Base-by-base conservation (phyloP, 2,113 vertebrate species). In the Grantiella picta region DNA sequence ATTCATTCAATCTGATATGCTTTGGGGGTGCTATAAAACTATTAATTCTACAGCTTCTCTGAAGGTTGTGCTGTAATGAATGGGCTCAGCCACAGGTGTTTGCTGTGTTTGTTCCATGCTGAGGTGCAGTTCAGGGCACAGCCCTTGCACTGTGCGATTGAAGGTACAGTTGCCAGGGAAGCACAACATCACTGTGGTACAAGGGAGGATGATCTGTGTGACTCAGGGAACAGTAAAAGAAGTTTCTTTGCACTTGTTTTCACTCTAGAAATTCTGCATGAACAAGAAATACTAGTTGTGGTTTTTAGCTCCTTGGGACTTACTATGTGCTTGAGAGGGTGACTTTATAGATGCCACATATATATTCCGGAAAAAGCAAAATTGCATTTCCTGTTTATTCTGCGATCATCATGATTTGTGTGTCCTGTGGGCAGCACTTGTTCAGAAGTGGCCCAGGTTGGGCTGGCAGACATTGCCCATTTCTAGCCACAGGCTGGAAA, bases 121-220 rank as follows among this genome's bases (percentile, higher is more conserved):
- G 27, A 61, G 56, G 38, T 29, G 25, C 69, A 54, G 25, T 3
- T 25, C 44, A 28, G 12, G 10, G 25, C 9, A 2, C 19, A 36
- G 50, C 38, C 56, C 0, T 0, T 18, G 40, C 35, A 7, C 52
- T 10, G 3, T 4, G 38, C 2, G 22, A 33, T 59, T 68, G 38
- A 28, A 35, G 29, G 36, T 22, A 2, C 29, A 52, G 70, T 9
- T 72, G 19, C 40, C 53, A 61, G 52, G 25, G 53, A 90, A 80
- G 53, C 8, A 76, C 59, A 69, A 71, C 5, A 7, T 71, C 49
- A 11, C 38, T 14, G n/a, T 31, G 75, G 57, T 33, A 50, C 54
- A 61, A n/a, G n/a, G 53, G 50, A 82, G 35, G 57, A 44, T 73
- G 57, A 53, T 38, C 54, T 71, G 14, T 69, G 68, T 47, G 68